A percentile compares a stretch with the other conserved stretches of the same genome.
These are phyloP conservation scores for Catharus ustulatus DNA, from an alignment of 2,797 vertebrate species.

Conservation along the genomic window DNA sequence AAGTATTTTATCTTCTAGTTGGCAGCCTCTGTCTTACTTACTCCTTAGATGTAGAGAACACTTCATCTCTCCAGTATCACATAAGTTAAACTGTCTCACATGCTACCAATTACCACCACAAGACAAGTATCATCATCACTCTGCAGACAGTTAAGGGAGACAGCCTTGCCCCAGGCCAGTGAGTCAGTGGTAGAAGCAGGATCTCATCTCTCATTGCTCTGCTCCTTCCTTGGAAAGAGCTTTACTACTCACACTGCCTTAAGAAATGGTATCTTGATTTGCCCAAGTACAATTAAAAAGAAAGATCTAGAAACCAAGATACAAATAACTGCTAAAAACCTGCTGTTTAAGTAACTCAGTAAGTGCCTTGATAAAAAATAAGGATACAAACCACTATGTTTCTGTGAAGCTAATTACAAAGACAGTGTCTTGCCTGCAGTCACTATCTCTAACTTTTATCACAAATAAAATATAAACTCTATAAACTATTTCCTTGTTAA, in stretches of 20 bases:
- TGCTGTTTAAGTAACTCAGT: background rate
- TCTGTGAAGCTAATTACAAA: background rate
- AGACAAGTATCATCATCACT: constrained; percentile 29
- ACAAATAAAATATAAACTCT: background rate
- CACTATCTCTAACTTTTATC: background rate
- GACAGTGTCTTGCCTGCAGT: background rate
- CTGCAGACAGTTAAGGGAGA: constrained; percentile 26
- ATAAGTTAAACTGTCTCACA: constrained; percentile 4
- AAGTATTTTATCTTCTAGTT: background rate
- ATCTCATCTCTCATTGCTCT: background rate
- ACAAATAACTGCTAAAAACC: background rate
- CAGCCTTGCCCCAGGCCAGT: constrained; percentile 28
- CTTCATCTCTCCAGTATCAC: background rate
- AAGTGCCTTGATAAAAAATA: background rate
- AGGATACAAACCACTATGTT: background rate
- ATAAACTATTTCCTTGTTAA: background rate
- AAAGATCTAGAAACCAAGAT: constrained; percentile 6
- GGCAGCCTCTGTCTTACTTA: background rate
- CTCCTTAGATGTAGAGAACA: background rate
- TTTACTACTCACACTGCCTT: background rate
- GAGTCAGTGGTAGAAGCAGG: constrained; percentile 23
- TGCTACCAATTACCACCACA: constrained; percentile 15
- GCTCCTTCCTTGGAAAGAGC: background rate
- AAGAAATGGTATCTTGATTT: background rate
- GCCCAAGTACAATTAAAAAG: background rate